These are phyloP conservation scores for Steinernema carpocapsae DNA, from an alignment of 2,888 invertebrate genomes.

Conservation along the genomic window DNA sequence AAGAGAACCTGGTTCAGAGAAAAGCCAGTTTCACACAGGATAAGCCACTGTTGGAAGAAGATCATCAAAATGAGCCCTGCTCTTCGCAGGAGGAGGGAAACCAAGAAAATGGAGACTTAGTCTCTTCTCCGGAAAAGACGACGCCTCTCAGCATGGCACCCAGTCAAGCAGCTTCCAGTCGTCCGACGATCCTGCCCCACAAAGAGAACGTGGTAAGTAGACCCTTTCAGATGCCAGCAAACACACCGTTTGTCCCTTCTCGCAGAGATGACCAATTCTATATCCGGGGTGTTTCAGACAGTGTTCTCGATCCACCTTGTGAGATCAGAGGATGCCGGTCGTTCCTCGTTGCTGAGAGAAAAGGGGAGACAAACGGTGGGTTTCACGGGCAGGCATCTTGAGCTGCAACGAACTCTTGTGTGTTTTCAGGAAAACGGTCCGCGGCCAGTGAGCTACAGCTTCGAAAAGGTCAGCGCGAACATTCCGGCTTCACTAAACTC, in stretches of 20 bases:
- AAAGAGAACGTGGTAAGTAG: conserved; percentile 4
- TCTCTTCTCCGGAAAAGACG: conserved; percentile 23
- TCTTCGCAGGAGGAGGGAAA: conserved; percentile 19
- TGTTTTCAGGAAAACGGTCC: conserved; percentile 2
- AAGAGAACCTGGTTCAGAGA: conserved; percentile 25
- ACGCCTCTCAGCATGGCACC: conserved; percentile 10
- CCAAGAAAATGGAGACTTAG: conserved; percentile 17
- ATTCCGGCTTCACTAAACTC: neutral
- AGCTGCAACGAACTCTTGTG: neutral
- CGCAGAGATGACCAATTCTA: neutral
- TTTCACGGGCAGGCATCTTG: neutral
- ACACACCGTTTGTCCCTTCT: neutral
- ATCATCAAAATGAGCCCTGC: conserved; percentile 23
- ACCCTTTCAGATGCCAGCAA: neutral
- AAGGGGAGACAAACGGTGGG: conserved; percentile 23
- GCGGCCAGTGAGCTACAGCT: conserved; percentile 1
- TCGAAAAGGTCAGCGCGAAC: conserved; percentile 4
- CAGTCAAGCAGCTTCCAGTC: neutral
- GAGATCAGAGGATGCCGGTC: conserved; percentile 27
- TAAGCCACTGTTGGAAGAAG: conserved; percentile 13
- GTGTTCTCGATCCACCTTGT: conserved; percentile 32
- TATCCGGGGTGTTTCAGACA: neutral
- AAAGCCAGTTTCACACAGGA: conserved; percentile 21
- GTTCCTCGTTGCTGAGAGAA: conserved; percentile 11
- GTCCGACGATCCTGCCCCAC: conserved; percentile 7